A percentile compares a stretch with the other conserved stretches of the same genome.
Evolutionary conservation across 1,140 invertebrate species (phyloP).

Genomic region (Mercenaria mercenaria): DNA sequence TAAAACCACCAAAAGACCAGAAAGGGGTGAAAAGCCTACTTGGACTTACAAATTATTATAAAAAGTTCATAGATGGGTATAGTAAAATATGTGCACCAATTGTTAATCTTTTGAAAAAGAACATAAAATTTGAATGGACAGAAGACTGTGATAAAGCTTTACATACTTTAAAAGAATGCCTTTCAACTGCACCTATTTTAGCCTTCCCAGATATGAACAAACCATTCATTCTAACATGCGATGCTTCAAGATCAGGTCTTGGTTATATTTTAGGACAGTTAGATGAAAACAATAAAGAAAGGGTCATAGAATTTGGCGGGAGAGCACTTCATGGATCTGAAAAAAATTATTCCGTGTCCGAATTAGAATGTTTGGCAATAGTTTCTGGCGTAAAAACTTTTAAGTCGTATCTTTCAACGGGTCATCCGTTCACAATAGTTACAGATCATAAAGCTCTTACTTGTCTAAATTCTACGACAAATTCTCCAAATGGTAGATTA

Average conservation of each 20-base stretch:
- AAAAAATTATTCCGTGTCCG: constrained; percentile 25
- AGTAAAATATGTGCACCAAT: constrained; percentile 4
- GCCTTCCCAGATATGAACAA: constrained; percentile 14
- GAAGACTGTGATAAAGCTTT: background rate
- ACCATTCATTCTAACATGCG: constrained; percentile 29
- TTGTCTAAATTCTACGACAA: background rate
- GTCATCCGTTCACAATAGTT: background rate
- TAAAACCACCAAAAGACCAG: constrained; percentile 6
- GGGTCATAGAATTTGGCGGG: constrained; percentile 59
- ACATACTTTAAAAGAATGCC: background rate
- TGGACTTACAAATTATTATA: constrained; percentile 15
- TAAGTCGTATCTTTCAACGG: constrained; percentile 45
- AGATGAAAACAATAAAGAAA: constrained; percentile 21
- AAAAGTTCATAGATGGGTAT: background rate
- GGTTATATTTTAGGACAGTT: constrained; percentile 26
- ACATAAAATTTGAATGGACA: background rate
- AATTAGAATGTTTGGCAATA: constrained; percentile 27
- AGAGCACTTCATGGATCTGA: constrained; percentile 15
- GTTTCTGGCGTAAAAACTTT: constrained; percentile 19
- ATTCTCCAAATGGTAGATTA: background rate
- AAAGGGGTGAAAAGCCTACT: constrained; percentile 35
- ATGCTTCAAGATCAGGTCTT: background rate
- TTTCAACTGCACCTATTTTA: background rate
- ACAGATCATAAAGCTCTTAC: constrained; percentile 64
- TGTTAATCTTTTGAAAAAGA: background rate